phyloP scores from a whole-genome alignment of 2,113 vertebrate species.

The Hyperoodon ampullatus region DNA sequence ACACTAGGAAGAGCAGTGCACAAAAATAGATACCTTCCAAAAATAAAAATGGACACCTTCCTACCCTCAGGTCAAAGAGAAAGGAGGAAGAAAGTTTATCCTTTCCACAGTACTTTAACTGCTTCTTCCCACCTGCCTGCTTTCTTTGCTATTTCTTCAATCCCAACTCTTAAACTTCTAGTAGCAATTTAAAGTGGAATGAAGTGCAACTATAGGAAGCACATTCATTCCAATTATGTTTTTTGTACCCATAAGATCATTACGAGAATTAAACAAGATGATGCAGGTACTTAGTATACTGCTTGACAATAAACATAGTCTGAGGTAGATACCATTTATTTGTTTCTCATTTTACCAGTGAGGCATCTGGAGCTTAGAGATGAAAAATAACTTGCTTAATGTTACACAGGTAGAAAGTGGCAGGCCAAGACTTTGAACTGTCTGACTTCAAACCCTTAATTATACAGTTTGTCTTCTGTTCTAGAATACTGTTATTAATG shows the following conservation, averaged over 20 bases:
- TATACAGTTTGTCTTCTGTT: not conserved
- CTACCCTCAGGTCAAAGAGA: not conserved
- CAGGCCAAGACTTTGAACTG: not conserved
- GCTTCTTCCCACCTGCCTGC: not conserved
- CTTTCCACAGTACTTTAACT: not conserved
- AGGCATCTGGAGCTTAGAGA: not conserved
- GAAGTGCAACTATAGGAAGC: slow-evolving; percentile 9
- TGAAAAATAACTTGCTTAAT: slow-evolving; percentile 37
- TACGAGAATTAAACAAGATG: not conserved
- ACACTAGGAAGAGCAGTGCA: not conserved
- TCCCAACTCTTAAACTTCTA: not conserved
- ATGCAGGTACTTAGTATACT: not conserved
- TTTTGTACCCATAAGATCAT: not conserved
- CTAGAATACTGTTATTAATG: not conserved
- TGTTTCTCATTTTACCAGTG: slow-evolving; percentile 61
- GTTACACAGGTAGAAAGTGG: not conserved
- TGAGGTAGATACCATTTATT: slow-evolving; percentile 71
- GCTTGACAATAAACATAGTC: slow-evolving; percentile 10
- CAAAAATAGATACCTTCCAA: not conserved
- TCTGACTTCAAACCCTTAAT: not conserved
- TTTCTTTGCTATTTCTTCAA: not conserved
- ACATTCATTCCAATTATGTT: not conserved
- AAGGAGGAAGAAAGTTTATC: not conserved
- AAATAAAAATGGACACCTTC: not conserved
- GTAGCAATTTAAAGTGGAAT: not conserved